phyloP scores from a whole-genome alignment of 2,113 vertebrate genomes.

The Vidua chalybeata region DNA sequence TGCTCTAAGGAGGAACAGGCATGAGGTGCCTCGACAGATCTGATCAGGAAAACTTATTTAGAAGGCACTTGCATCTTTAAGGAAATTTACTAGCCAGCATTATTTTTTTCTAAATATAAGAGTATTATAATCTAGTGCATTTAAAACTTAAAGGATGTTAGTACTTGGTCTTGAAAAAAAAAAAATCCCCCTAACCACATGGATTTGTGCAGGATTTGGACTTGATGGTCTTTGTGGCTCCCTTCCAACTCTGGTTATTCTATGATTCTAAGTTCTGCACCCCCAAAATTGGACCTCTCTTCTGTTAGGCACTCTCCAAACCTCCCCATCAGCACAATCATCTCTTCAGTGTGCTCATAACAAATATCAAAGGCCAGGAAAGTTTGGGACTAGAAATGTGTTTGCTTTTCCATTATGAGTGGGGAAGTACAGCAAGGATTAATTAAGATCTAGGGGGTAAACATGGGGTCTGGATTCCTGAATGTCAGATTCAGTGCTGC shows the following conservation, averaged over 20 bases:
- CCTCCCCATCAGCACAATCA: accelerated
- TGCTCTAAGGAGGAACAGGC: background rate
- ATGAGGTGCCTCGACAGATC: background rate
- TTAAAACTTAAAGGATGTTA: background rate
- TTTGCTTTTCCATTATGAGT: background rate
- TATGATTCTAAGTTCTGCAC: accelerated
- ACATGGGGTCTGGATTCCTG: background rate
- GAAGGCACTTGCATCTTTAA: background rate
- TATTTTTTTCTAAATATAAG: background rate
- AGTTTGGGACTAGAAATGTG: background rate
- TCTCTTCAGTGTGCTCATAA: background rate
- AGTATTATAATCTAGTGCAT: background rate
- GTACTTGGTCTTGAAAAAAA: background rate
- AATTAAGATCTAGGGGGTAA: background rate
- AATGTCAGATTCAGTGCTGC: background rate
- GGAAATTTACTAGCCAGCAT: background rate
- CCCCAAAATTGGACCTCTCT: background rate
- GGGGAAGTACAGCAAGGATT: background rate
- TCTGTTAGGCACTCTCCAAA: background rate
- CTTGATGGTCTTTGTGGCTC: background rate
- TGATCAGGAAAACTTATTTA: background rate
- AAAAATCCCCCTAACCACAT: background rate
- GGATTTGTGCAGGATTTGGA: background rate
- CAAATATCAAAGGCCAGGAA: background rate
- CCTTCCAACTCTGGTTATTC: background rate